phyloP scores from a whole-genome alignment of 2,113 vertebrate genomes.

The Calidris pygmaea region DNA sequence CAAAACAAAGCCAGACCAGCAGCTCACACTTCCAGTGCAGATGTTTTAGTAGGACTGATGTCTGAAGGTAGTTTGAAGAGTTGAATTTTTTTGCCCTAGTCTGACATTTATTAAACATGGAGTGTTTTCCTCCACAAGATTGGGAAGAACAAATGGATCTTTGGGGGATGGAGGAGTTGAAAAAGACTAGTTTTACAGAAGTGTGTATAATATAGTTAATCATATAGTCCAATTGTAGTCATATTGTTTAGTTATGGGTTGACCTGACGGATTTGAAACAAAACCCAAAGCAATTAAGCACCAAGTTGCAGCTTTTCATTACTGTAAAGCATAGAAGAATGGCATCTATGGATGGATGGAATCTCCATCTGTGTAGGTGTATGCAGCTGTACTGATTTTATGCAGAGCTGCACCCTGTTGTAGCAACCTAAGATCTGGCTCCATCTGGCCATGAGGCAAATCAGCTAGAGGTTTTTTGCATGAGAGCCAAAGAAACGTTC shows the following conservation, averaged over 20 bases:
- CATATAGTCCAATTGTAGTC: background rate
- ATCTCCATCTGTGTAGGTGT: background rate
- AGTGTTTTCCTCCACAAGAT: background rate
- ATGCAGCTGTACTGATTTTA: background rate
- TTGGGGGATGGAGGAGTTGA: background rate
- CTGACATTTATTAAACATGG: background rate
- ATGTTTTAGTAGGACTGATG: background rate
- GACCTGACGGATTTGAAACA: background rate
- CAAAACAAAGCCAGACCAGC: conserved; percentile 17
- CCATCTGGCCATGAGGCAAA: background rate
- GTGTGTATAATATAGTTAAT: background rate
- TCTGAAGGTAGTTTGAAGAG: background rate
- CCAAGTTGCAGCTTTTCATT: background rate
- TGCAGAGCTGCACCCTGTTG: rapidly evolving
- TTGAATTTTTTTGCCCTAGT: background rate
- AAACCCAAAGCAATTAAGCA: background rate
- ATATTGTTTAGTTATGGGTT: background rate
- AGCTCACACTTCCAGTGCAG: background rate
- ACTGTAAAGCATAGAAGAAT: background rate
- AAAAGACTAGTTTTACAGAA: background rate
- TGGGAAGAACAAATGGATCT: background rate
- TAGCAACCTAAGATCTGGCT: background rate
- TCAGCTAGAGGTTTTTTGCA: background rate
- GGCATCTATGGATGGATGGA: background rate
- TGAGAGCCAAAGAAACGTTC: background rate